Evolutionary conservation across 2,888 invertebrate species (phyloP).

Genomic region (Drosophila planitibia): DNA sequence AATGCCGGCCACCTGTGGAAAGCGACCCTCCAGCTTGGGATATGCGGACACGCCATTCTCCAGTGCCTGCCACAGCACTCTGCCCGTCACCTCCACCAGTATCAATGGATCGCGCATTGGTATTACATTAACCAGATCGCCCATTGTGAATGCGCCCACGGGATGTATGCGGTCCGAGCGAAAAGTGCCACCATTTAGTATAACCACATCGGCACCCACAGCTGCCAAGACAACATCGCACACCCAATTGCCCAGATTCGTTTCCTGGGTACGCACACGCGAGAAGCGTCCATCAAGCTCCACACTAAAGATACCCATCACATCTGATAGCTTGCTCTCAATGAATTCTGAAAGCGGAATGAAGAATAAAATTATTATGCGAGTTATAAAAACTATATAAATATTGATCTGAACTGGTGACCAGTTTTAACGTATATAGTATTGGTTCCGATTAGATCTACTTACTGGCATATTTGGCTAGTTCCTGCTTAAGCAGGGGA

Average conservation of each 20-base stretch:
- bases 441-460: not conserved
- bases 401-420: too few species aligned
- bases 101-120: slow-evolving; percentile 94
- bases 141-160: slow-evolving; percentile 93
- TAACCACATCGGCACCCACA: slow-evolving; percentile 93
- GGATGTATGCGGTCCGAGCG: slow-evolving; percentile 88
- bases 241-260: slow-evolving; percentile 95
- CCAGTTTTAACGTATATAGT: too few species aligned
- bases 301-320: slow-evolving; percentile 93
- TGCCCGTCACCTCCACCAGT: slow-evolving; percentile 90
- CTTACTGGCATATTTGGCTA: slow-evolving; percentile 88
- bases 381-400: too few species aligned
- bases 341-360: slow-evolving; percentile 88
- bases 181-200: slow-evolving; percentile 91
- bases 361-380: not conserved
- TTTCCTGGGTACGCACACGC: slow-evolving; percentile 92
- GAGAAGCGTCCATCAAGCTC: slow-evolving; percentile 94
- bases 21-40: slow-evolving; percentile 94
- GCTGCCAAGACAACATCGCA: slow-evolving; percentile 93
- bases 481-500: slow-evolving; percentile 88
- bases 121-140: slow-evolving; percentile 92
- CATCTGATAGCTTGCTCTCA: slow-evolving; percentile 93
- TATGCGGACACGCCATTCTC: slow-evolving; percentile 95
- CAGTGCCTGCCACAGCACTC: slow-evolving; percentile 89
- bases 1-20: slow-evolving; percentile 93